These are phyloP conservation scores for Chlamydotis undulata DNA, from an alignment of 2,113 vertebrate species.

Conservation along the genomic window DNA sequence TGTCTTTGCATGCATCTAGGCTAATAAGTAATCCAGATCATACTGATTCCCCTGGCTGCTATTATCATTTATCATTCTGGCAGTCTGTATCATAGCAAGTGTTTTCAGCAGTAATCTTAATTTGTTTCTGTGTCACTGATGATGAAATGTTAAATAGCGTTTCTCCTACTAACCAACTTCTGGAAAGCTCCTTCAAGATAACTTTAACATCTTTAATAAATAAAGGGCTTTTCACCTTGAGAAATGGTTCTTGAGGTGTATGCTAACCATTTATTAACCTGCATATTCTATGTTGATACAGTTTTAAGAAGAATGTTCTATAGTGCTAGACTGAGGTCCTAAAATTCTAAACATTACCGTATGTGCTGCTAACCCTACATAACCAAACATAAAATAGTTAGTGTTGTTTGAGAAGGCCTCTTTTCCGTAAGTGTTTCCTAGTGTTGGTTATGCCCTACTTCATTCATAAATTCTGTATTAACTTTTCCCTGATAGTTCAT, in stretches of 20 bases:
- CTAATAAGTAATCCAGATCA: conserved; percentile 32
- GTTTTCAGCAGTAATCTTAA: conserved; percentile 32
- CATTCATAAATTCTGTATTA: not conserved
- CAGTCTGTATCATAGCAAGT: conserved; percentile 1
- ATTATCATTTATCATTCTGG: conserved; percentile 15
- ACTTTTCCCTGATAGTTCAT: not conserved
- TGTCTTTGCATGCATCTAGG: not conserved
- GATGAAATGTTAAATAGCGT: not conserved
- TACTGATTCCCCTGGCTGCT: conserved; percentile 2
- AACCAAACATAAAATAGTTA: not conserved
- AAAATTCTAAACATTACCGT: not conserved
- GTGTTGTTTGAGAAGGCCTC: not conserved
- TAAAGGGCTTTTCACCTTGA: not conserved
- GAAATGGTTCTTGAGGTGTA: not conserved
- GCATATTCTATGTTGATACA: not conserved
- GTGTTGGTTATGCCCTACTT: not conserved
- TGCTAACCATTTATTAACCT: not conserved
- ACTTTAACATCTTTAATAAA: not conserved
- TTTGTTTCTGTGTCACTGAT: conserved; percentile 38
- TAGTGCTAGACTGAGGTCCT: not conserved
- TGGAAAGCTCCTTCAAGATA: not conserved
- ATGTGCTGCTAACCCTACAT: not conserved
- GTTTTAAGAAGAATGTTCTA: not conserved
- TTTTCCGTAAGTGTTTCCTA: not conserved
- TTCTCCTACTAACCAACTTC: not conserved